Base-by-base conservation (phyloP, 1,140 invertebrate species). In the Latrodectus geometricus region DNA sequence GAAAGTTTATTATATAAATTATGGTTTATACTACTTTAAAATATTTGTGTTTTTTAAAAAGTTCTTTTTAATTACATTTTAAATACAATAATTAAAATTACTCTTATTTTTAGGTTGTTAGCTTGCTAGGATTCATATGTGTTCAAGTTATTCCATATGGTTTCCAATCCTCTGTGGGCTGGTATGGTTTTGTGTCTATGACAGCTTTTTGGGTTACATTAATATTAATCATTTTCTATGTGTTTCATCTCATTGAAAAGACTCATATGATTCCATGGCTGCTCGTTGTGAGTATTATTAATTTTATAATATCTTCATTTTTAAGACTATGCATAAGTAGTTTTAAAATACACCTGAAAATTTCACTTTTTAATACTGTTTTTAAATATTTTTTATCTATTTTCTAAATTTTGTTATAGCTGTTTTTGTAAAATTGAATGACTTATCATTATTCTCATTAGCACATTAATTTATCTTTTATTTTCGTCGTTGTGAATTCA, bases 211-310 rank as follows among this genome's bases (percentile, higher is more conserved):
- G 96, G 94, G 94, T 95, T 84, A 96, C 95, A 0, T 94, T 95
- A n/a, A 94, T 97, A 72, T 91, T 97, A 14, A 93, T 97, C 21
- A 93, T 94, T 0, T 93, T 97, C 77, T 97, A 97, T 91, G 89
- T 96, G 74, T 96, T 97, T 90, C 96, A 97, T 90, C 93, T 97
- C 11, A 93, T 97, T 87, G 95, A 97, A 90, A 96, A 95, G 90
- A 94, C 96, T 89, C 95, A 95, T 90, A 95, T 93, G 90, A 95
- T 97, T 87, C 96, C 96, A 0, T 98, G 96, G 96, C 89, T 96
- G 35, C 95, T 95, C 90, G 94, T 97, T 89, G 96, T 95, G 92
- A 93, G 94, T 93, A 12, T 49, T 56, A 50, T 68, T n/a, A 35
- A 35, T 35, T 35, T 35, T 5, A 35, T 35, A 35, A 35, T 35